Evolutionary conservation across 2,113 vertebrate species (phyloP), one percentile per base, ranked within the genome.

Genomic region (Paraplagusia blochii): DNA sequence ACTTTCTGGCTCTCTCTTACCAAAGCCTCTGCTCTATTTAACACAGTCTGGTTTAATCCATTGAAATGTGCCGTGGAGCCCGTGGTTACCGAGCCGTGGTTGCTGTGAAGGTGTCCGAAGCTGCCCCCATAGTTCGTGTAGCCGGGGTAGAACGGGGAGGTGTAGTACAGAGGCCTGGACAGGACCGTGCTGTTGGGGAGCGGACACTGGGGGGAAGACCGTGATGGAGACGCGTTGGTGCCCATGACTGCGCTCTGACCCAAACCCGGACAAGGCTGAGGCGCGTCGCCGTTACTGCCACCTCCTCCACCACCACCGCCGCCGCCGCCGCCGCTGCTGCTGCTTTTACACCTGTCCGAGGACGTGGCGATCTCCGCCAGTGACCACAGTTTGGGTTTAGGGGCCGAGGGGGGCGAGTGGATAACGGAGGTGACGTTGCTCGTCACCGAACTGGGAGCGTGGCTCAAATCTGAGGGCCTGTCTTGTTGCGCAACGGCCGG

Each of bases 31-130:
- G 94, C 95, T 90, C 95, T 92, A 91, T 91, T 96, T 90, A 99
- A 92, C 81, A 95, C 93, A 88, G 94, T 96, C 92, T 96, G 95
- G 87, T 94, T 97, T 96, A 99, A 95, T 98, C 96, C 95, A 94
- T 97, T 99, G 90, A 99, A 98, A 88, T 95, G 95, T 78, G 93
- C 87, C 79, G 93, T 85, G 67, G 92, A 88, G 74, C 91, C 89
- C 53, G 90, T 89, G 71, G 86, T 77, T 16, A 83, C 91, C 19
- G 92, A 87, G 81, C 93, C 93, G 53, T 95, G 91, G 81, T 90
- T 92, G 85, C 94, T 90, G 76, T 96, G 95, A 49, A 98, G 91
- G 81, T 93, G 94, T 91, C 96, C 93, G 88, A 98, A 98, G 79
- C 91, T 93, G 86, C 94, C 90, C 77, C 94, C 90, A 86, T 98